Conservation (phyloP, 2,888 invertebrate genomes). For the Lagria hirta region DNA sequence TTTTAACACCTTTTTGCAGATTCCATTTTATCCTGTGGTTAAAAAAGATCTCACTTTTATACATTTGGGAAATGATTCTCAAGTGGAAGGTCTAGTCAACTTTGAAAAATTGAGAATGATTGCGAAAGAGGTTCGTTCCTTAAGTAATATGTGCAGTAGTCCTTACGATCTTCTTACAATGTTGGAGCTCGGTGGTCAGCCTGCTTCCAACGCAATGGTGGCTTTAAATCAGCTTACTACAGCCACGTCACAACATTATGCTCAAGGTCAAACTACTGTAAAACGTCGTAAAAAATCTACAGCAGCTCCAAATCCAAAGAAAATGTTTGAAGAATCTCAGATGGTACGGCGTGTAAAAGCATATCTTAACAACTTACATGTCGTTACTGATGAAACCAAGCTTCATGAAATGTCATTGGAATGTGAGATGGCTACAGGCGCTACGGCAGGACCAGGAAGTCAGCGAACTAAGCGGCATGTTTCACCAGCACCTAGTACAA, state of each 20-base stretch:
- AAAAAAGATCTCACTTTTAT: slow-evolving; percentile 97
- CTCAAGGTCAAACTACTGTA: slow-evolving; percentile 76
- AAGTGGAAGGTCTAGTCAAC: slow-evolving; percentile 87
- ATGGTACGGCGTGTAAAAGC: slow-evolving; percentile 97
- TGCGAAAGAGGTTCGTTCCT: slow-evolving; percentile 88
- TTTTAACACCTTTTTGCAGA: slow-evolving; percentile 56
- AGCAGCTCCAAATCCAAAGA: slow-evolving; percentile 92
- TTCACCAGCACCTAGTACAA: slow-evolving; percentile 90
- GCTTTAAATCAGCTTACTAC: slow-evolving; percentile 84
- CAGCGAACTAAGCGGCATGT: slow-evolving; percentile 73
- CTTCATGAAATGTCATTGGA: slow-evolving; percentile 86
- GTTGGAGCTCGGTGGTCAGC: slow-evolving; percentile 82
- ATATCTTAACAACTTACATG: slow-evolving; percentile 89
- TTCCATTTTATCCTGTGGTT: slow-evolving; percentile 89
- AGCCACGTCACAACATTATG: slow-evolving; percentile 62
- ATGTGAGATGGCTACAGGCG: slow-evolving; percentile 73
- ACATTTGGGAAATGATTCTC: slow-evolving; percentile 93
- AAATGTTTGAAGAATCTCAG: slow-evolving; percentile 98
- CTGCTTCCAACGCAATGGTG: slow-evolving; percentile 85
- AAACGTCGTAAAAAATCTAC: slow-evolving; percentile 87
- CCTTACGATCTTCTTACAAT: slow-evolving; percentile 85
- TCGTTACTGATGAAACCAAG: slow-evolving; percentile 88
- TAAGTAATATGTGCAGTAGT: slow-evolving; percentile 94
- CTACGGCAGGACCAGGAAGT: slow-evolving; percentile 53
- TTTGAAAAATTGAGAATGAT: slow-evolving; percentile 99